These are phyloP conservation scores for Mesoclemmys tuberculata DNA, from an alignment of 2,113 vertebrate genomes.

Conservation along the genomic window DNA sequence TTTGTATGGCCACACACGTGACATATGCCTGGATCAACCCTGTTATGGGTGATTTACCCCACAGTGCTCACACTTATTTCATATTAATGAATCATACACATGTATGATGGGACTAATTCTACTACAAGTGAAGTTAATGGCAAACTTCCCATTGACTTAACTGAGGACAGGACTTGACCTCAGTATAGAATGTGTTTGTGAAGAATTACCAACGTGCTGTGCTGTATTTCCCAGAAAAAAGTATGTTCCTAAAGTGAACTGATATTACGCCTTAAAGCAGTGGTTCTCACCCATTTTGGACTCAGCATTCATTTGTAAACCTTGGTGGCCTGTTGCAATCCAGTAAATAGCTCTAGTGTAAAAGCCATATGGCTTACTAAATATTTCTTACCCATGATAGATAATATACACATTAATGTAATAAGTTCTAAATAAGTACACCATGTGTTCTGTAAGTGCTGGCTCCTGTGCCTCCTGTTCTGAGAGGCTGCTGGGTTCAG, in stretches of 20 bases:
- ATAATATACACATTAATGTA: no score
- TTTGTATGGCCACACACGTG: not conserved
- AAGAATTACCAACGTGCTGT: not conserved
- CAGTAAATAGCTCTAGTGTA: no score
- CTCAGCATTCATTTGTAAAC: no score
- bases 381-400: no score
- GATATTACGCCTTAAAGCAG: no score
- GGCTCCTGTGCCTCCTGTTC: no score
- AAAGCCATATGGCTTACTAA: no score
- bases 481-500: no score
- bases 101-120: not conserved
- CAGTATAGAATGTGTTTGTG: not conserved
- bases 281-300: no score
- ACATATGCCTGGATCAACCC: not conserved
- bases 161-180: not conserved
- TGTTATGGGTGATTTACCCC: not conserved
- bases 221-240: conserved; percentile 22
- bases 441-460: no score
- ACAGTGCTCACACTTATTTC: not conserved
- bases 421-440: no score
- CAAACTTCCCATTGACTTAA: conserved; percentile 3
- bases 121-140: not conserved
- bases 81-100: not conserved
- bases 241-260: not conserved
- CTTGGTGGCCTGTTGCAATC: no score